These are phyloP conservation scores for Manis javanica DNA, from an alignment of 2,797 vertebrate species.

Conservation along the genomic window DNA sequence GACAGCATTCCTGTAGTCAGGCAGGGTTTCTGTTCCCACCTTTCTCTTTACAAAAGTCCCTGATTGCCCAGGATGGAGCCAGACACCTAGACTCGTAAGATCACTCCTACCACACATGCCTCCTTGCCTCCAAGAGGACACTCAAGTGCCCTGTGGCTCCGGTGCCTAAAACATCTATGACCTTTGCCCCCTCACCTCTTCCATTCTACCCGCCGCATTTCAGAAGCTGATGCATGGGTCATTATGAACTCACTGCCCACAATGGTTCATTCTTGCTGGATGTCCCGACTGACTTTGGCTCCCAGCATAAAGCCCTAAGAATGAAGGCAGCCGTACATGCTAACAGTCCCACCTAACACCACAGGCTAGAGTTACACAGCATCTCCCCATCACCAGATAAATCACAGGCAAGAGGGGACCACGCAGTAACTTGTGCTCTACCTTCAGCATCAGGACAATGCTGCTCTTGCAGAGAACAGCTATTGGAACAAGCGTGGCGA, in stretches of 20 bases:
- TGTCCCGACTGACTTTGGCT: neutral
- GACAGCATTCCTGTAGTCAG: neutral
- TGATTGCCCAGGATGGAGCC: neutral
- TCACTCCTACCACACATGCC: neutral
- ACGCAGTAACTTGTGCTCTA: fast-evolving
- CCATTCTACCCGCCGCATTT: neutral
- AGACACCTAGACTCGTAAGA: neutral
- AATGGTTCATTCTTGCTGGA: neutral
- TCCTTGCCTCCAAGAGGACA: neutral
- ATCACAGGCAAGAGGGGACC: neutral
- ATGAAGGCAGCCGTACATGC: neutral
- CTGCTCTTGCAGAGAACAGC: neutral
- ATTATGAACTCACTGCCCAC: neutral
- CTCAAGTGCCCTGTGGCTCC: neutral
- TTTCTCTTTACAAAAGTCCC: neutral
- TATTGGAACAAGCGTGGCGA: neutral
- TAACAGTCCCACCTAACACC: neutral
- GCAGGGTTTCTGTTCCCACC: neutral
- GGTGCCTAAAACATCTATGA: neutral
- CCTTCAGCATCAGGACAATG: neutral
- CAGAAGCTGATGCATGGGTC: neutral
- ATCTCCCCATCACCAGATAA: neutral
- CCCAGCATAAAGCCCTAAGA: neutral
- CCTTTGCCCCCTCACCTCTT: neutral
- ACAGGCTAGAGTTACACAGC: neutral